Base-by-base conservation (phyloP, 2,113 vertebrate genomes). In the Pimephales promelas region DNA sequence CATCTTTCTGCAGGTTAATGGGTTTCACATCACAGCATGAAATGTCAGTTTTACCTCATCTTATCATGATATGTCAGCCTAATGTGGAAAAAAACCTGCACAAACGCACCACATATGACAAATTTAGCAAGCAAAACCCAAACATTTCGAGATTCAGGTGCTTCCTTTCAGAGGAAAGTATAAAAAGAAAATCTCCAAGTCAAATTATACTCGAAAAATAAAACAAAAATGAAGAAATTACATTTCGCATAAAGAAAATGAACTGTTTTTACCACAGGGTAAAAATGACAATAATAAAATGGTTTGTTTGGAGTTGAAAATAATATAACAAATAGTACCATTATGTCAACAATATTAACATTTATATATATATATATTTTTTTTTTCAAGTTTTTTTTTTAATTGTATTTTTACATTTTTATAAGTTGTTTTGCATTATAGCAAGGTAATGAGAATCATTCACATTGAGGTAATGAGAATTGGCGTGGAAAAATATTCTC, bases 21-120 rank as follows among this genome's bases (percentile, higher is more conserved):
- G 47, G 24, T 77, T 77, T 77, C 54, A n/a, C 52, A 77, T 61
- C 4, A n/a, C 52, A n/a, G 52, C 11, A 31, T 57, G 52, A 61
- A 61, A 78, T 28, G 56, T 40, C 77, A 79, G 56, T 62, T 62
- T 62, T 47, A 28, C 56, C 77, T 28, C 77, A 26, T 45, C 5
- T 43, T 26, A 79, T 49, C 43, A 28, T 28, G 71, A 20, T 49
- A 5, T 18, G 13, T 18, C 3, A 10, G 68, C 11, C 5, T 59
- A 9, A 36, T 68, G 10, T 62, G 26, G 4, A 52, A 34, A 34
- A 22, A 22, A 56, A 75, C 18, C 49, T 40, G 40, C 49, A 61
- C 13, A 57, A 2, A 24, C 10, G 52, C n/a, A 5, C 2, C 2
- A 11, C 2, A 45, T 7, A 11, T 62, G 14, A 28, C 2, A 62